Conservation (phyloP, 2,797 vertebrate species). For the Rhynchonycteris naso region DNA sequence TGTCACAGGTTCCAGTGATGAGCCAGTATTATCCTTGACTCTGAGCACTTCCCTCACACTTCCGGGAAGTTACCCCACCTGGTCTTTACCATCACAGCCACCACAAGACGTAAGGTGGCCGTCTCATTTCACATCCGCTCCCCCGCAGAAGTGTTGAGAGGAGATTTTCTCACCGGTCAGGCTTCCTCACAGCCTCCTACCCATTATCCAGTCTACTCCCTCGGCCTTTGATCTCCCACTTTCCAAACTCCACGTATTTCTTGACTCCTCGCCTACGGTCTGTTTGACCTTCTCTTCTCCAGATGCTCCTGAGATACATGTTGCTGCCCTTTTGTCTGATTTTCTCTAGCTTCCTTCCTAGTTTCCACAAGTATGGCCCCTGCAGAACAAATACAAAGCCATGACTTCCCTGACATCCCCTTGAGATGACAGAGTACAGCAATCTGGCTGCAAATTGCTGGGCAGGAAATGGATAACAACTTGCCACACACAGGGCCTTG, state of each 20-base stretch:
- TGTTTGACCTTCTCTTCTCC: not conserved
- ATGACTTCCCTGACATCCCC: not conserved
- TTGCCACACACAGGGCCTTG: not conserved
- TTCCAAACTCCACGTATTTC: not conserved
- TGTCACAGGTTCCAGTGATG: not conserved
- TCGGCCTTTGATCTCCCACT: not conserved
- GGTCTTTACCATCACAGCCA: not conserved
- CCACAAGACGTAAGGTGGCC: fast-evolving
- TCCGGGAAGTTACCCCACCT: not conserved
- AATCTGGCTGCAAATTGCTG: not conserved
- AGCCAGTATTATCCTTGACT: not conserved
- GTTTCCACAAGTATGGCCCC: not conserved
- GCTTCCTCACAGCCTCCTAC: not conserved
- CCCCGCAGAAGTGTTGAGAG: not conserved
- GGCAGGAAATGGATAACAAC: not conserved
- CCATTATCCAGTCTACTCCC: not conserved
- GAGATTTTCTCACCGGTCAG: not conserved
- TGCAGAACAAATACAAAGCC: not conserved
- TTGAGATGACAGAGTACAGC: not conserved
- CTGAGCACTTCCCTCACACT: not conserved
- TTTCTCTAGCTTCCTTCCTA: not conserved
- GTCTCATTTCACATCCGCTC: not conserved
- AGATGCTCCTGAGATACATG: not conserved
- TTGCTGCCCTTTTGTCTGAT: not conserved
- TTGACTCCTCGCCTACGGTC: not conserved